Base-by-base conservation (phyloP, 2,797 vertebrate genomes). In the Lates japonicus region DNA sequence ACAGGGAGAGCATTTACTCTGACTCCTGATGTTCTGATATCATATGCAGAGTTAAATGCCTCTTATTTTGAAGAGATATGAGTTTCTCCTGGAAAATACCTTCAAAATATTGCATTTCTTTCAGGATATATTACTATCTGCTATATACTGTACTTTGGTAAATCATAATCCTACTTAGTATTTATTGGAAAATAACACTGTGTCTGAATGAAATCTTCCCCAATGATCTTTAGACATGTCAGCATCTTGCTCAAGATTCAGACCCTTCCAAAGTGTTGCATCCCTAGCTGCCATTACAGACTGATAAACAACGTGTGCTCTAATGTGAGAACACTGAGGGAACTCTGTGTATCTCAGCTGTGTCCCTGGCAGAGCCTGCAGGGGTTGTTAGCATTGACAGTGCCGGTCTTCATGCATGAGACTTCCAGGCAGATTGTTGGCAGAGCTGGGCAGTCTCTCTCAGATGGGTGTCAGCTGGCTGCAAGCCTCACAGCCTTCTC, bases 361-460 rank as follows among this genome's bases (percentile, higher is more conserved):
- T 87, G 88, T 92, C 90, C 86, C 92, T 91, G 91, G 93, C 91
- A 92, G 71, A 81, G 87, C 82, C 87, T 80, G 88, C 85, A 87
- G 91, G 84, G 85, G 89, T 90, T 87, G 91, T 94, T 93, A 93
- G 90, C 85, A 70, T 60, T 87, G 89, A 94, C 88, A 89, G 91
- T 69, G 60, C 70, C 52, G n/a, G 82, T 86, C 85, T 89, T 89
- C 88, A 87, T 91, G 92, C 88, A 88, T 85, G 72, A 92, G 84
- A 88, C 87, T 93, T 83, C 60, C 70, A 85, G 91, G 87, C 93
- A 91, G 90, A 87, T 88, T 93, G 89, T 92, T 94, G 93, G 90
- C 91, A 91, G 87, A 83, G 84, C 83, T 17, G 72, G 84, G 72
- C 78, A 74, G 74, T 74, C 81, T 87, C 82, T 87, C 78, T 91